Conservation (phyloP, 2,797 vertebrate species). For the Peromyscus eremicus region DNA sequence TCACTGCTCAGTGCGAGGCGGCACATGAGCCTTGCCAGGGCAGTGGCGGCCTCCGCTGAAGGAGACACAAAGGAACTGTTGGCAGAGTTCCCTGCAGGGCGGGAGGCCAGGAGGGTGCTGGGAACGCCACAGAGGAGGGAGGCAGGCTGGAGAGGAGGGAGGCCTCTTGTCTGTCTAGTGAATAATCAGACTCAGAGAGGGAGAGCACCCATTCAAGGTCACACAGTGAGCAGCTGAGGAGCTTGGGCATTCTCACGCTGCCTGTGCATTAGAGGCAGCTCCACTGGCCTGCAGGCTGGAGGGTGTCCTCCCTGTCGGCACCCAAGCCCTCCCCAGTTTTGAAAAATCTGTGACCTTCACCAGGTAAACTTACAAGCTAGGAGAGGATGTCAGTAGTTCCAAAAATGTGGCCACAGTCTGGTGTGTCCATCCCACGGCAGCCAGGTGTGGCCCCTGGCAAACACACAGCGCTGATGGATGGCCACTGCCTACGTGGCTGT, state of each 20-base stretch:
- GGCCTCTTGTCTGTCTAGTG: not conserved
- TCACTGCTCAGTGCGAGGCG: not conserved
- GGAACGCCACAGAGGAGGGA: not conserved
- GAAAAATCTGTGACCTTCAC: not conserved
- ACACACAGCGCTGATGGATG: conserved; percentile 92
- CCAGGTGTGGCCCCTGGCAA: conserved; percentile 86
- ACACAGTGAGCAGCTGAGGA: not conserved
- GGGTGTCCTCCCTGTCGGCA: too few relatives aligned
- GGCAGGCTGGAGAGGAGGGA: not conserved
- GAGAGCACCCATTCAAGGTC: conserved; percentile 49
- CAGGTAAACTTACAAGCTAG: not conserved
- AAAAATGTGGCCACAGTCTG: not conserved
- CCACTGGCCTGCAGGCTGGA: not conserved
- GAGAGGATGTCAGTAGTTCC: not conserved
- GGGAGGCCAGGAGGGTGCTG: not conserved
- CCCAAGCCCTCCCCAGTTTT: not conserved
- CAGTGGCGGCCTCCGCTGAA: not conserved
- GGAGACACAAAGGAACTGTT: conserved; percentile 7
- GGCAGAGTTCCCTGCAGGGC: not conserved
- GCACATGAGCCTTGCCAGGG: conserved; percentile 3
- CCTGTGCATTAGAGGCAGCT: not conserved
- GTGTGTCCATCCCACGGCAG: not conserved
- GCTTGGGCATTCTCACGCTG: not conserved
- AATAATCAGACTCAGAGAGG: conserved; percentile 37
- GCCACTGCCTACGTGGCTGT: conserved; percentile 88